Base-by-base conservation (phyloP, 2,797 vertebrate species). In the Loris lydekkerianus region DNA sequence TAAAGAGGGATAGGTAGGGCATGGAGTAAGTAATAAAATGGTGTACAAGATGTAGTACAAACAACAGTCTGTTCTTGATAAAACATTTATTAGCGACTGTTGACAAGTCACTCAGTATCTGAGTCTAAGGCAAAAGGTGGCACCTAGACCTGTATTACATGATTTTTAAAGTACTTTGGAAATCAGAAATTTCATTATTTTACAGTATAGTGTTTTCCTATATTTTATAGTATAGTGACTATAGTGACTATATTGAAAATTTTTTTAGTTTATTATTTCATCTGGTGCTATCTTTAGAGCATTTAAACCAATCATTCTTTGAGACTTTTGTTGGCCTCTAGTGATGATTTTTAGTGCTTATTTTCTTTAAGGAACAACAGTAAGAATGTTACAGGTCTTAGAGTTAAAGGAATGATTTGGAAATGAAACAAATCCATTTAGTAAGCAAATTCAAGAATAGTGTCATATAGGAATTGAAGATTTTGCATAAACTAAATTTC, bases 231-330 rank as follows among this genome's bases (percentile, higher is more conserved):
- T 46, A 46, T 46, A 46, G 46, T 46, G 40, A 40, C 40, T 40
- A 40, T 40, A 40, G 40, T 40, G 40, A 40, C 40, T 40, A 40
- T 40, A 40, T 5, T 40, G 40, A 93, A 43, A 27, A 37, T 72
- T 53, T 67, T 53, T 84, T 94, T 77, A 58, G 53, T 89, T 67
- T 93, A 56, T 77, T 84, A 20, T 84, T 91, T 93, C 89, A 37
- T 72, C 94, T 84, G 40, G 46, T 94, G 21, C 29, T 73, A 0
- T 81, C 29, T 93, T n/a, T 31, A 84, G 31, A 91, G 8, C 53
- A 91, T 83, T 89, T 94, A 86, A 89, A 58, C 3, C 14, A 83
- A 0, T 89, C 81, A 56, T 89, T 92, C 17, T 96, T 88, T 92
- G 77, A 93, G 23, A 87, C 61, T 86, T 0, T 67, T 91, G 7